Conservation (phyloP, 2,113 vertebrate species). For the Crotalus tigris region DNA sequence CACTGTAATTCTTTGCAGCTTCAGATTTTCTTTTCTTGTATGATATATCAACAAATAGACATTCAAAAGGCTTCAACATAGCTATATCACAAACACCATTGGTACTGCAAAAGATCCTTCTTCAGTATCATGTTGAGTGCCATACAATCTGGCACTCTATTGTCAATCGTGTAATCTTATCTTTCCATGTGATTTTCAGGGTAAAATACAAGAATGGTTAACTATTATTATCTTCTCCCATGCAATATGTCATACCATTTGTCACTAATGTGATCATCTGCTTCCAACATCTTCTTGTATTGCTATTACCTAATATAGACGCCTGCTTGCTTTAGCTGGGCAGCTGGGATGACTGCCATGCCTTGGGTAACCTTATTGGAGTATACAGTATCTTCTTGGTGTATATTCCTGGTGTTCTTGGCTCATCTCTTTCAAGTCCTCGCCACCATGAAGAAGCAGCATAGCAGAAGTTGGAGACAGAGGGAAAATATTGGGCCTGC, state of each 20-base stretch:
- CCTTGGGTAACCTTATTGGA: neutral
- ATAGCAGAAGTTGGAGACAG: neutral
- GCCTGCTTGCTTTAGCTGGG: neutral
- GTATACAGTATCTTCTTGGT: neutral
- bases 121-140: neutral
- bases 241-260: neutral
- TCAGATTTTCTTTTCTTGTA: neutral
- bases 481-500: neutral
- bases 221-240: neutral
- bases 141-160: neutral
- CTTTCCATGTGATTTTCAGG: neutral
- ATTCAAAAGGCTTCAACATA: neutral
- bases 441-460: neutral
- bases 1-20: neutral
- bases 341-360: neutral
- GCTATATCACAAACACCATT: neutral
- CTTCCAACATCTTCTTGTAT: neutral
- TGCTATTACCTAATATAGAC: neutral
- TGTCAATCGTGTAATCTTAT: neutral
- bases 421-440: neutral
- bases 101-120: neutral
- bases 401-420: neutral
- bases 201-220: neutral
- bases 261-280: neutral
- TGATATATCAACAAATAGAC: neutral